phyloP scores from a whole-genome alignment of 2,888 invertebrate genomes.

The Dione vanillae region DNA sequence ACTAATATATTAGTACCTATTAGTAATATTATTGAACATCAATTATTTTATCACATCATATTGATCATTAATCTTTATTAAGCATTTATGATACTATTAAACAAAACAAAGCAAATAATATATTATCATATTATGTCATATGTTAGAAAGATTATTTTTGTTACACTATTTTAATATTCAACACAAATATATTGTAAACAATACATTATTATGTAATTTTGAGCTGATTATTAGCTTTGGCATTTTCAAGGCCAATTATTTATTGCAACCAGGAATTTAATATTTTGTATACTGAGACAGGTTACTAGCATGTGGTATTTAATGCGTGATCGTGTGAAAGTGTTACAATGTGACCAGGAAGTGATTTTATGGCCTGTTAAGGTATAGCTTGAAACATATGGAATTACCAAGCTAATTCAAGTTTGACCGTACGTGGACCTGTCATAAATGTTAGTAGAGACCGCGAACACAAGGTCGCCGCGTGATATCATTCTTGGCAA shows the following conservation, averaged over 20 bases:
- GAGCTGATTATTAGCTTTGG: conserved; percentile 23
- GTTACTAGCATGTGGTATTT: conserved; percentile 39
- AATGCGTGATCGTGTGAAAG: background rate
- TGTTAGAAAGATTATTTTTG: background rate
- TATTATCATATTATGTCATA: background rate
- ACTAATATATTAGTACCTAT: background rate
- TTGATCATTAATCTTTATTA: too few species aligned
- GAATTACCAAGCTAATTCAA: conserved; percentile 52
- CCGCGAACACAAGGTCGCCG: conserved; percentile 77
- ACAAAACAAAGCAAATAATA: background rate
- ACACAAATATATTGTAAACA: conserved; percentile 32
- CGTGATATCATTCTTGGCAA: conserved; percentile 76
- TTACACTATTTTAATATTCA: conserved; percentile 26
- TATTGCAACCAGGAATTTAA: conserved; percentile 17
- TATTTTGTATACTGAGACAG: conserved; percentile 25
- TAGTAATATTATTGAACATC: background rate
- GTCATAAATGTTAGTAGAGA: conserved; percentile 68
- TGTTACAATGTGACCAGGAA: conserved; percentile 34
- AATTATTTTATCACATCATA: background rate
- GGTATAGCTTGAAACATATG: conserved; percentile 57
- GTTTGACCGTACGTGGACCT: conserved; percentile 62
- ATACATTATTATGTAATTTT: conserved; percentile 41
- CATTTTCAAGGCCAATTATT: conserved; percentile 39
- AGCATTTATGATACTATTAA: background rate
- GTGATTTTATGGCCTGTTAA: conserved; percentile 6